Conservation (phyloP, 2,113 vertebrate species). For the Takifugu bimaculatus region DNA sequence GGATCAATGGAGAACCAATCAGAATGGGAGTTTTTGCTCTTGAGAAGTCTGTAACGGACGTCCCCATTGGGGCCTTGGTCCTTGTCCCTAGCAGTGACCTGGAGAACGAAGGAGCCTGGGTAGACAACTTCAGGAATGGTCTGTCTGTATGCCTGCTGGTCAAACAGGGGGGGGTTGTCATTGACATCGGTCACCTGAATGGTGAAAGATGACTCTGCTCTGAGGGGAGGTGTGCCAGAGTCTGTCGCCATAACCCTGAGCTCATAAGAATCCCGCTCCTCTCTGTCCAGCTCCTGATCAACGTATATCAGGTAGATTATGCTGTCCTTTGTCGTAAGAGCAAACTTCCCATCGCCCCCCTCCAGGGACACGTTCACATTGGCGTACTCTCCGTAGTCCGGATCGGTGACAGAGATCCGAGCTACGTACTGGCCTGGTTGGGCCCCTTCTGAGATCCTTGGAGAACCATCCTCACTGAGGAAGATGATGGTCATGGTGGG, state of each 20-base stretch:
- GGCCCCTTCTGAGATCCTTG: slow-evolving; percentile 91
- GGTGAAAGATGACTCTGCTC: slow-evolving; percentile 92
- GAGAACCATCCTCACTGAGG: slow-evolving; percentile 94
- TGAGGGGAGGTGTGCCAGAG: slow-evolving; percentile 87
- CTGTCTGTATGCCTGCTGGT: slow-evolving; percentile 88
- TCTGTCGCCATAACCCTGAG: slow-evolving; percentile 93
- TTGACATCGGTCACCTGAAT: slow-evolving; percentile 92
- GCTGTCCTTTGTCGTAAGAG: slow-evolving; percentile 95
- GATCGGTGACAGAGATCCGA: slow-evolving; percentile 95
- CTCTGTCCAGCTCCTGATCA: slow-evolving; percentile 90
- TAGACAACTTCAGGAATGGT: slow-evolving; percentile 91
- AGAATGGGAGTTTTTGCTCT: slow-evolving; percentile 74
- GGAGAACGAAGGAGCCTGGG: slow-evolving; percentile 92
- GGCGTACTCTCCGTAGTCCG: slow-evolving; percentile 94
- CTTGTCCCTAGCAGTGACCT: slow-evolving; percentile 93
- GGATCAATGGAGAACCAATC: slow-evolving; percentile 92
- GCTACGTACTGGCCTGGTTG: slow-evolving; percentile 94
- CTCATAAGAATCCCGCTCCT: slow-evolving; percentile 91
- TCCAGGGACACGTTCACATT: slow-evolving; percentile 96
- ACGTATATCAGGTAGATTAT: slow-evolving; percentile 98
- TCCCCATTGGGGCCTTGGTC: slow-evolving; percentile 95
- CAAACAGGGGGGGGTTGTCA: slow-evolving; percentile 93
- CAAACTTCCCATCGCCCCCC: slow-evolving; percentile 96
- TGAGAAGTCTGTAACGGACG: slow-evolving; percentile 84
- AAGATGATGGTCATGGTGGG: slow-evolving; percentile 99